Percentiles rank a stretch among this genome's conserved stretches.
phyloP scores from a whole-genome alignment of 2,888 invertebrate species.

The Trachelus tabidus region DNA sequence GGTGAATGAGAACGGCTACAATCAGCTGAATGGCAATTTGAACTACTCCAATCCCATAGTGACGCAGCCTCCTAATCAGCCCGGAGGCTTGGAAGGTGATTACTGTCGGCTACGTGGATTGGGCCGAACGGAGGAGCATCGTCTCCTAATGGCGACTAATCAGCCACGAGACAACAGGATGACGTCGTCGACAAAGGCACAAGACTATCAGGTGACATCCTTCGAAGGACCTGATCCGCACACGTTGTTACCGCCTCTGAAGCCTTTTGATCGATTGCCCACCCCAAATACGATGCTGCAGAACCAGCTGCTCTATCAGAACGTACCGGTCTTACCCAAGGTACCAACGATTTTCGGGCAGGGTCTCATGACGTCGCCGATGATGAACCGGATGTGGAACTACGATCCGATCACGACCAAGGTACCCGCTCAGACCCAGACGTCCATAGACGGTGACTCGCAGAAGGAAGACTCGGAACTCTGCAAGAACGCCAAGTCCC shows the following conservation, averaged over 20 bases:
- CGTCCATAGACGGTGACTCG: slow-evolving; percentile 46
- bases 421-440: slow-evolving; percentile 55
- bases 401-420: slow-evolving; percentile 42
- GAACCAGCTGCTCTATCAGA: slow-evolving; percentile 44
- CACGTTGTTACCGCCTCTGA: slow-evolving; percentile 47
- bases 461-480: slow-evolving; percentile 32
- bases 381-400: slow-evolving; percentile 27
- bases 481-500: slow-evolving; percentile 12
- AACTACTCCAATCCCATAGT: slow-evolving; percentile 26
- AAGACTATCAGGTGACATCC: slow-evolving; percentile 55
- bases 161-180: slow-evolving; percentile 10
- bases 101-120: slow-evolving; percentile 10
- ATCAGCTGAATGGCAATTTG: slow-evolving; percentile 9
- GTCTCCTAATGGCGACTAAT: slow-evolving; percentile 36
- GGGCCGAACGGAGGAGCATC: slow-evolving; percentile 26
- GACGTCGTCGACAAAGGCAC: slow-evolving; percentile 10
- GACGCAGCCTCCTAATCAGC: slow-evolving; percentile 27
- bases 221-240: slow-evolving; percentile 60
- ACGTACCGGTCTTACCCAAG: slow-evolving; percentile 44
- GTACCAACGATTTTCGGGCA: slow-evolving; percentile 22
- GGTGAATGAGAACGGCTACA: slow-evolving; percentile 38
- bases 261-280: slow-evolving; percentile 42
- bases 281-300: slow-evolving; percentile 33
- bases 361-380: slow-evolving; percentile 15
- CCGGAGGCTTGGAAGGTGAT: slow-evolving; percentile 22